phyloP scores from a whole-genome alignment of 2,113 vertebrate genomes.

The Lynx canadensis region DNA sequence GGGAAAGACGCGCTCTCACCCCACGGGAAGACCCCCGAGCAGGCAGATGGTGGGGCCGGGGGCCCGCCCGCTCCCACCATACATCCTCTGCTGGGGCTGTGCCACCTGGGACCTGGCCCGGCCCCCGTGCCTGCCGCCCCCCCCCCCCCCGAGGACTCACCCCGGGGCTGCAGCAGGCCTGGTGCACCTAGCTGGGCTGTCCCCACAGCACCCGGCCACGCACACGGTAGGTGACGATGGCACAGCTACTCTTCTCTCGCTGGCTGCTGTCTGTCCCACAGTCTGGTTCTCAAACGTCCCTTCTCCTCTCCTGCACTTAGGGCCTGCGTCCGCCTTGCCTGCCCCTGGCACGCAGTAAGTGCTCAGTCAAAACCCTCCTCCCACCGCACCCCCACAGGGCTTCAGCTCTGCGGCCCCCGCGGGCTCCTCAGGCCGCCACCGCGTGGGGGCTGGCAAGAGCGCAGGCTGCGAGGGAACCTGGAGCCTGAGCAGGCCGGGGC shows the following conservation, averaged over 20 bases:
- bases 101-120: neutral
- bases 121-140: no score
- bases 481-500: neutral
- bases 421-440: neutral
- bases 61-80: no score
- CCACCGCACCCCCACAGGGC: neutral
- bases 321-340: neutral
- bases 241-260: neutral
- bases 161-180: neutral
- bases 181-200: fast-evolving
- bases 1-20: no score
- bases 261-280: no score
- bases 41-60: fast-evolving
- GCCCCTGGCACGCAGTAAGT: fast-evolving
- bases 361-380: neutral
- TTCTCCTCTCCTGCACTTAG: neutral
- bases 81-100: neutral
- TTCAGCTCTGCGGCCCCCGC: neutral
- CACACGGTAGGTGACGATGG: fast-evolving
- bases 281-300: fast-evolving
- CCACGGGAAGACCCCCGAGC: no score
- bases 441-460: neutral
- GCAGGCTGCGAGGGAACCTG: neutral
- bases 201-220: neutral
- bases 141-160: fast-evolving